These are phyloP conservation scores for Clivina fossor DNA, from an alignment of 2,888 invertebrate genomes.

Conservation along the genomic window DNA sequence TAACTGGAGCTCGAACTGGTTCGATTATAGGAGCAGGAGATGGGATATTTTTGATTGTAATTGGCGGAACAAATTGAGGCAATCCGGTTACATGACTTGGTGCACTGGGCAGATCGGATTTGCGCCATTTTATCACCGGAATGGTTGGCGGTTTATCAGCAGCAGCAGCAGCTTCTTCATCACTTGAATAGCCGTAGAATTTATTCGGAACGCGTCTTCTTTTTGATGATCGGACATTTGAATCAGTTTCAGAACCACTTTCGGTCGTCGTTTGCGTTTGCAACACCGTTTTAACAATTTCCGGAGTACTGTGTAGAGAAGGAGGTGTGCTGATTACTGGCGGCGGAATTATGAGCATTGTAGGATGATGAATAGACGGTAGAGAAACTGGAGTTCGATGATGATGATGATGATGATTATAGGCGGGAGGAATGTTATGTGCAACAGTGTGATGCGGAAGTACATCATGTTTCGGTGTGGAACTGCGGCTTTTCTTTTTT, in stretches of 20 bases:
- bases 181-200: constrained; percentile 86
- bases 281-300: constrained; percentile 40
- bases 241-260: constrained; percentile 60
- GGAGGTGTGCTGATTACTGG: constrained; percentile 2
- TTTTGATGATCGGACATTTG: constrained; percentile 71
- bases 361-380: constrained; percentile 14
- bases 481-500: constrained; percentile 65
- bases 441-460: constrained; percentile 28
- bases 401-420: constrained; percentile 26
- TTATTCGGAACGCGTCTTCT: constrained; percentile 79
- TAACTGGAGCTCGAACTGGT: constrained; percentile 24
- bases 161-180: constrained; percentile 65
- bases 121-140: constrained; percentile 72
- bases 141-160: constrained; percentile 61
- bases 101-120: constrained; percentile 66
- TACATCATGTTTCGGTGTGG: constrained; percentile 46
- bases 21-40: constrained; percentile 38
- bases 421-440: constrained; percentile 22
- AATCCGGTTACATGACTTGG: constrained; percentile 38
- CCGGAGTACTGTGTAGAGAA: constrained; percentile 21
- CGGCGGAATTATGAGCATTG: constrained; percentile 10
- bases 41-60: constrained; percentile 49
- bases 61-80: constrained; percentile 49
- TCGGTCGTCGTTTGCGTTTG: constrained; percentile 47
- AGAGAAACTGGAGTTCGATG: constrained; percentile 39